Percentiles rank a stretch among this genome's conserved stretches.
phyloP scores from a whole-genome alignment of 2,888 invertebrate species.

The Druceiella hillmani region DNA sequence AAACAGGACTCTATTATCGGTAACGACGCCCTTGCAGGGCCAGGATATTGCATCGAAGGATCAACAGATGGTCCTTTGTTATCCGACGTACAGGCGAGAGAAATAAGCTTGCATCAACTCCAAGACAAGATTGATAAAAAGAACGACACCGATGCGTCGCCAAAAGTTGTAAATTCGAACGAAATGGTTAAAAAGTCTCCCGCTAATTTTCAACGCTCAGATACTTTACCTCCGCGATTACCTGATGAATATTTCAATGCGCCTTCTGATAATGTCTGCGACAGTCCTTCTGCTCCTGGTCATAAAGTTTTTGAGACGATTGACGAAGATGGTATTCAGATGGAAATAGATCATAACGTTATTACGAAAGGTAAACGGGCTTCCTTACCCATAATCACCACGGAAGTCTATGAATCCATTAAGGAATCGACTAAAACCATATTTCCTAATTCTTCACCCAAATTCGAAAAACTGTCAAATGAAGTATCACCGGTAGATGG shows the following conservation, averaged over 20 bases:
- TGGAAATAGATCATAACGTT: conserved; percentile 33
- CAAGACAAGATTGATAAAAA: conserved; percentile 39
- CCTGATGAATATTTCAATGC: conserved; percentile 36
- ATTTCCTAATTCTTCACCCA: conserved; percentile 48
- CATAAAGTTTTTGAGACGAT: conserved; percentile 35
- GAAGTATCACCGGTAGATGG: conserved; percentile 43
- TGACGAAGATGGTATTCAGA: conserved; percentile 32
- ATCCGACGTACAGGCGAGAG: conserved; percentile 48
- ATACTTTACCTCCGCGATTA: conserved; percentile 52
- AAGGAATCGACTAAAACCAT: conserved; percentile 46
- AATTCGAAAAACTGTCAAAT: conserved; percentile 53
- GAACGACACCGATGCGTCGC: conserved; percentile 39
- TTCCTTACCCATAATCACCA: conserved; percentile 40
- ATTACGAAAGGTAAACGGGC: conserved; percentile 36
- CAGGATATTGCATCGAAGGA: conserved; percentile 47
- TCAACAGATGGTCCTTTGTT: conserved; percentile 47
- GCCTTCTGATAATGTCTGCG: conserved; percentile 6
- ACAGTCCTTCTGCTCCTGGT: conserved; percentile 22
- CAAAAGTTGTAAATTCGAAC: conserved; percentile 34
- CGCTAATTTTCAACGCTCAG: conserved; percentile 41
- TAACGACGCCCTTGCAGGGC: conserved; percentile 40
- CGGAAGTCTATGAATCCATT: conserved; percentile 52
- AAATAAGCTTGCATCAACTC: conserved; percentile 40
- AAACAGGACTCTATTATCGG: conserved; percentile 57
- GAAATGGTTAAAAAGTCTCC: conserved; percentile 42